Percentiles rank a stretch among this genome's conserved stretches.
Conservation (phyloP, 2,797 vertebrate species). For the Hoplostethus mediterraneus region DNA sequence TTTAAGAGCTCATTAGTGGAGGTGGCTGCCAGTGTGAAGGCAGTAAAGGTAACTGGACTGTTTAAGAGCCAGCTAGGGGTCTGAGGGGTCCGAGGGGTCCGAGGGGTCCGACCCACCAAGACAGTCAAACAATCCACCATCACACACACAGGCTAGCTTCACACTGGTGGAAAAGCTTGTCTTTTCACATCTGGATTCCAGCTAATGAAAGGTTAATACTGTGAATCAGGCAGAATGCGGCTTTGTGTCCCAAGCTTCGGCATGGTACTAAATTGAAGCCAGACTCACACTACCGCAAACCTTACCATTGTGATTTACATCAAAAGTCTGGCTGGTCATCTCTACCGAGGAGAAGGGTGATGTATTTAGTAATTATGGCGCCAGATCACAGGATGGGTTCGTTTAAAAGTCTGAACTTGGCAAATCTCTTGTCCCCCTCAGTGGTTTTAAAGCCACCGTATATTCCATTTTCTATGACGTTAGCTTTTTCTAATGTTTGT, state of each 20-base stretch:
- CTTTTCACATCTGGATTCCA: conserved; percentile 36
- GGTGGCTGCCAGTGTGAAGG: conserved; percentile 18
- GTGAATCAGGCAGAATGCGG: conserved; percentile 23
- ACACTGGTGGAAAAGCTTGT: conserved; percentile 9
- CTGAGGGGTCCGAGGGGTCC: conserved; percentile 5
- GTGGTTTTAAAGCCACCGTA: neutral
- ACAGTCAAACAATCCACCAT: conserved; percentile 15
- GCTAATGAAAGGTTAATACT: neutral
- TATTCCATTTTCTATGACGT: too few relatives aligned
- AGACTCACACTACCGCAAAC: neutral
- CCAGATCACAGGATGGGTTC: neutral
- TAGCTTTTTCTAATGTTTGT: too few relatives aligned
- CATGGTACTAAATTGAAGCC: conserved; percentile 13
- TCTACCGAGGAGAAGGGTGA: too few relatives aligned
- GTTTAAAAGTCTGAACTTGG: neutral
- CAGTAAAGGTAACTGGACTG: conserved; percentile 28
- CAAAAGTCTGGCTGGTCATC: too few relatives aligned
- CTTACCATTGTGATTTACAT: too few relatives aligned
- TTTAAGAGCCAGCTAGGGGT: conserved; percentile 14
- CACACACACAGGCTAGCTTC: conserved; percentile 10
- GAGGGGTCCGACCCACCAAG: neutral
- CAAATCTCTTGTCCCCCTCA: neutral
- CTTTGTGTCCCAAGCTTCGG: conserved; percentile 2
- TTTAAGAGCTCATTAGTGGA: conserved; percentile 50
- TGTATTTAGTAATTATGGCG: too few relatives aligned